A percentile compares a stretch with the other conserved stretches of the same genome.
phyloP scores from a whole-genome alignment of 2,888 invertebrate species.

The Frankliniella intonsa region DNA sequence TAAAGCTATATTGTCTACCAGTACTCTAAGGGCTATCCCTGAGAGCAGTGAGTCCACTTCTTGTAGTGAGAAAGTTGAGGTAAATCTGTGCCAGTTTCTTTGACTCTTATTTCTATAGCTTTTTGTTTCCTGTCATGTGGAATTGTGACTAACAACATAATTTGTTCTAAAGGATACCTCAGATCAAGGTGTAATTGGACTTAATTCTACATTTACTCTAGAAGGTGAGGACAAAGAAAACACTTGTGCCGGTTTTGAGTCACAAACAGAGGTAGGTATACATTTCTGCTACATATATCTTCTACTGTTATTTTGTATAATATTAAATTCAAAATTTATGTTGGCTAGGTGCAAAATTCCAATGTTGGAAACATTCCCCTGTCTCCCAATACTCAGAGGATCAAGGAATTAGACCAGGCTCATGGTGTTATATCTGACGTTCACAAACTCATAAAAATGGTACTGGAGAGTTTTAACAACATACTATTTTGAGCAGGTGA shows the following conservation, averaged over 20 bases:
- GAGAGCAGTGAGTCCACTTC: not conserved
- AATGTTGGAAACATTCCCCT: no score
- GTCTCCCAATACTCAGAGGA: not conserved
- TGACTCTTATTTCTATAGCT: not conserved
- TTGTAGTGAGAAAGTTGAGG: no score
- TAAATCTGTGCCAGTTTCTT: no score
- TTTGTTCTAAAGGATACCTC: no score
- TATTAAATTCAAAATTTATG: not conserved
- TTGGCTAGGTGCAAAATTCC: not conserved
- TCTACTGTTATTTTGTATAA: not conserved
- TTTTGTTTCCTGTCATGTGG: not conserved
- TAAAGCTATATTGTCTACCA: not conserved
- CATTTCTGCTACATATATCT: not conserved
- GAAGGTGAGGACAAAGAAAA: not conserved
- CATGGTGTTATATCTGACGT: constrained; percentile 4
- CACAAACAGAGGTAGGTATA: not conserved
- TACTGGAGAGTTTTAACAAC: no score
- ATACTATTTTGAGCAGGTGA: no score
- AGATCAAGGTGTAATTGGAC: not conserved
- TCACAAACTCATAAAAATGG: constrained; percentile 1
- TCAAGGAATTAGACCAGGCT: not conserved
- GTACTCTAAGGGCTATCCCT: not conserved
- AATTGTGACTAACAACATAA: not conserved
- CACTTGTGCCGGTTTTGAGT: not conserved
- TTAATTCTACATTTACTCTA: not conserved